Conservation (phyloP, 2,888 invertebrate species). For the Pandemis cinnamomeana region DNA sequence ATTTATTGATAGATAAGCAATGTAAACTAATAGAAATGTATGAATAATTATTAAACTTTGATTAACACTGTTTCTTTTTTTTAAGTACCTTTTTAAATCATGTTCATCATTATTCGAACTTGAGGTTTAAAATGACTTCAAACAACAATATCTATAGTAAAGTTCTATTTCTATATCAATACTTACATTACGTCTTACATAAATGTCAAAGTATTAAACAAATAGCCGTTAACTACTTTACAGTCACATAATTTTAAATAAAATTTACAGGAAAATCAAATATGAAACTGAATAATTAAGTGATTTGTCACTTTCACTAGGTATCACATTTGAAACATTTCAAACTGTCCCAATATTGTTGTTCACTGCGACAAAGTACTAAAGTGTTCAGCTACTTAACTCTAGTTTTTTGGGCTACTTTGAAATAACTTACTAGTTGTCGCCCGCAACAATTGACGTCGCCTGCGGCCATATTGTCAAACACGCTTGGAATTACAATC, state of each 20-base stretch:
- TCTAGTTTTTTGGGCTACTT: neutral
- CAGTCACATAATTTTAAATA: neutral
- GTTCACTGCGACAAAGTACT: neutral
- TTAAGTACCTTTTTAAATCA: neutral
- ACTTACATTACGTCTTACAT: conserved; percentile 13
- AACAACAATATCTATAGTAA: conserved; percentile 15
- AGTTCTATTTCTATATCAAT: conserved; percentile 28
- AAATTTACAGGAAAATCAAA: neutral
- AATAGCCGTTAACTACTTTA: conserved; percentile 8
- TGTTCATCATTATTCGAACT: neutral
- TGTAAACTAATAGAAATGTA: neutral
- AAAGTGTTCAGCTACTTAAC: too few relatives aligned
- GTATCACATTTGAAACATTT: neutral
- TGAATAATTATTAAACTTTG: conserved; percentile 23
- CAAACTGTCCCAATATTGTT: neutral
- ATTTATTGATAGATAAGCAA: neutral
- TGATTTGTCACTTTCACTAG: neutral
- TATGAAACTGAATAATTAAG: neutral
- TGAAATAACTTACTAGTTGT: too few relatives aligned
- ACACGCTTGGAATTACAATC: too few relatives aligned
- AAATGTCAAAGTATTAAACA: conserved; percentile 1
- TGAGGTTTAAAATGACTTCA: neutral
- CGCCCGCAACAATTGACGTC: too few relatives aligned
- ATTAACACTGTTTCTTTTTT: conserved; percentile 5
- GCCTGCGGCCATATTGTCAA: too few relatives aligned